Conservation (phyloP, 2,888 invertebrate species). For the Leucophenga maculata region DNA sequence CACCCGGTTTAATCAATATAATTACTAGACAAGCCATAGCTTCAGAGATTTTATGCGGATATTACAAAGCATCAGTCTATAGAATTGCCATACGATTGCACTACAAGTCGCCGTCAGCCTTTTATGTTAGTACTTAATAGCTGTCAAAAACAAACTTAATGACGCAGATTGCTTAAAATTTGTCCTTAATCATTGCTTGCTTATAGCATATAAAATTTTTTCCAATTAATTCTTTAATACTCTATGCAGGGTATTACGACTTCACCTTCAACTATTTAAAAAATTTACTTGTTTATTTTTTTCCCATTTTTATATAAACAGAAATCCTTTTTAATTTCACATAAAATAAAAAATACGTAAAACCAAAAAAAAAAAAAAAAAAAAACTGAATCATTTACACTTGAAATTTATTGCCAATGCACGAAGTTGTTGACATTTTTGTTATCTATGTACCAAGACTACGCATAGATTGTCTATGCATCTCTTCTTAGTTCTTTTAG, state of each 20-base stretch:
- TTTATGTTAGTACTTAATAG: too few relatives aligned
- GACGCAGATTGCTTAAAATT: too few relatives aligned
- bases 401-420: constrained; percentile 61
- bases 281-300: neutral
- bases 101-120: too few relatives aligned
- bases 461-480: neutral
- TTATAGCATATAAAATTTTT: too few relatives aligned
- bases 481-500: neutral
- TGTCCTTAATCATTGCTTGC: too few relatives aligned
- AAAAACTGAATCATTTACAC: constrained; percentile 35
- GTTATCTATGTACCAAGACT: constrained; percentile 48
- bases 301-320: constrained; percentile 3
- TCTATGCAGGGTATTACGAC: neutral
- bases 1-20: too few relatives aligned
- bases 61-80: too few relatives aligned
- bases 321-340: constrained; percentile 40
- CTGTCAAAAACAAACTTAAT: too few relatives aligned
- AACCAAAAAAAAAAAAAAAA: neutral
- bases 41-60: too few relatives aligned
- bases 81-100: too few relatives aligned
- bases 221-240: too few relatives aligned
- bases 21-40: too few relatives aligned
- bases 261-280: neutral
- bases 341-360: constrained; percentile 31
- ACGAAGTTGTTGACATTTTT: constrained; percentile 66